Evolutionary conservation across 2,113 vertebrate species (phyloP), one percentile per base, ranked within the genome.

Genomic region (Tragelaphus strepsiceros): DNA sequence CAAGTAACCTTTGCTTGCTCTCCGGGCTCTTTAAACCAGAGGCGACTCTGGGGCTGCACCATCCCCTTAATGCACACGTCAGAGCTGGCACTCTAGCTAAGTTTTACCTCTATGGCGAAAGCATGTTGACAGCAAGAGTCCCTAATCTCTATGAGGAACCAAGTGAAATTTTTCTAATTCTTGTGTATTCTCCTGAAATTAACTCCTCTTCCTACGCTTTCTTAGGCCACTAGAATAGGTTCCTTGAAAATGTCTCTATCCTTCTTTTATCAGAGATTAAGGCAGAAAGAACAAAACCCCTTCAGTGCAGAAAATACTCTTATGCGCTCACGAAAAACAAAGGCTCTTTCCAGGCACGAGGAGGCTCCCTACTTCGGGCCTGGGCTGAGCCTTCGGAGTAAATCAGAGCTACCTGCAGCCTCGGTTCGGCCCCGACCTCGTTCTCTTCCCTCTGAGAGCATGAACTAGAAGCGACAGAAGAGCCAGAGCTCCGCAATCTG

Each of bases 201-300:
- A 90, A 90, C n/a, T 61, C 53, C 49, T 89, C 56, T 74, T 80
- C 67, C 49, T 94, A n/a, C 6, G 28, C 62, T 95, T 89, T 91
- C 61, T 81, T 94, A 46, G 81, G 67, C 30, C n/a, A 95, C 24
- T 2, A 85, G 58, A 97, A 95, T 6, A 24, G 49, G 24, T 90
- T 96, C 59, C 88, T 96, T 88, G 43, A 51, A 93, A 96, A 92
- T 39, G 46, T 16, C 85, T 92, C 58, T 91, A n/a, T 64, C 62
- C 28, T 56, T 95, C 46, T 93, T 46, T 90, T 94, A 90, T 30
- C 26, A 67, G 67, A 91, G 22, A 94, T 67, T 83, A 94, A 58
- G 35, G 74, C 35, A 74, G 71, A 84, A 61, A 87, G 61, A 91
- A 26, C 56, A 90, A 92, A 89, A 83, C 49, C 53, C 53, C 80